Conservation (phyloP, 2,113 vertebrate species). For the Callipepla californica region DNA sequence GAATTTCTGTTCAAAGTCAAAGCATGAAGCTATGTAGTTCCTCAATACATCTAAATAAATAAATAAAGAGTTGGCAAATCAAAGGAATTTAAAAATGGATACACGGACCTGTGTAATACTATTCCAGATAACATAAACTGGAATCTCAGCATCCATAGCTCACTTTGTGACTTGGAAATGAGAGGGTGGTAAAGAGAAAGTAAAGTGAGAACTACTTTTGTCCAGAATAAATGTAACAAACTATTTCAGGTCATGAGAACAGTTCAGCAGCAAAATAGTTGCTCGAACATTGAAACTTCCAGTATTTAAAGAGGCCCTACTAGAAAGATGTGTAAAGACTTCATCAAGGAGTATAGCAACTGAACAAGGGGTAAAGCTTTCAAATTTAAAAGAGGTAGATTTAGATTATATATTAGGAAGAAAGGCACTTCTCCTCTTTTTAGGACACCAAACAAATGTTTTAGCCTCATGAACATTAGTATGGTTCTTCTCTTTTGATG, state of each 20-base stretch:
- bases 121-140: background rate
- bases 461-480: background rate
- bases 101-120: background rate
- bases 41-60: background rate
- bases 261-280: background rate
- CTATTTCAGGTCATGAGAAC: background rate
- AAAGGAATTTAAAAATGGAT: background rate
- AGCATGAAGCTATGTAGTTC: background rate
- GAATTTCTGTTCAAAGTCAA: background rate
- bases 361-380: background rate
- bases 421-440: background rate
- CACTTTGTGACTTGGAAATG: background rate
- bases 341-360: background rate
- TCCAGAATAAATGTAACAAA: background rate
- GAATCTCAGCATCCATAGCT: background rate
- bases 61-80: background rate
- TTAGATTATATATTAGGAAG: background rate
- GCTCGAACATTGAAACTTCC: background rate
- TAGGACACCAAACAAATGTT: background rate
- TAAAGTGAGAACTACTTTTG: background rate
- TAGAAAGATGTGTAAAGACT: background rate
- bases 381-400: background rate
- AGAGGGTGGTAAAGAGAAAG: background rate
- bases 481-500: background rate
- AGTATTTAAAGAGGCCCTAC: background rate